Percentiles rank a stretch among this genome's conserved stretches.
Evolutionary conservation across 2,888 invertebrate genomes (phyloP).

Genomic region (Limnephilus auricula): DNA sequence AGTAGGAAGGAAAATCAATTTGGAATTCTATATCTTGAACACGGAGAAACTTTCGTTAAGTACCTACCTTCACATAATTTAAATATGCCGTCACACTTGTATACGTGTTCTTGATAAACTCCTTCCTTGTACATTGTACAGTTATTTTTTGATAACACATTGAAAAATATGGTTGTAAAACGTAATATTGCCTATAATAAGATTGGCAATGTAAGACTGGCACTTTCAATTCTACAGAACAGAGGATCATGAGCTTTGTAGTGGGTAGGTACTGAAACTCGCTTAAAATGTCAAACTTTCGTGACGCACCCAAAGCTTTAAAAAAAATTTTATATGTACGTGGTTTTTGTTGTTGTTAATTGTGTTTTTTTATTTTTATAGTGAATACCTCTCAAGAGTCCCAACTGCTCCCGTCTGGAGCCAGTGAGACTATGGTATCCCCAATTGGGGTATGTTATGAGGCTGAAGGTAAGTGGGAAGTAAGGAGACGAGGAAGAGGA

Average conservation of each 20-base stretch:
- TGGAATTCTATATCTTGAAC: background rate
- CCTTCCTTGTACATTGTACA: background rate
- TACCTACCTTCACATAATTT: background rate
- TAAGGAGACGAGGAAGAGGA: too few species aligned
- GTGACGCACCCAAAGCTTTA: background rate
- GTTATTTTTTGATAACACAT: background rate
- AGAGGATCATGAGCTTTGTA: background rate
- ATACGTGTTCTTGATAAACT: background rate
- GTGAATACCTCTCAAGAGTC: too few species aligned
- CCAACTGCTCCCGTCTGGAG: too few species aligned
- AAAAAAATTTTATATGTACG: too few species aligned
- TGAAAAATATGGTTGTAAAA: background rate
- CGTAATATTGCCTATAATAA: background rate
- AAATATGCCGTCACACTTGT: background rate
- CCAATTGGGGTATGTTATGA: too few species aligned
- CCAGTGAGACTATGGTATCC: too few species aligned
- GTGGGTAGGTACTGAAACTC: too few species aligned
- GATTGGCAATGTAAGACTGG: too few species aligned
- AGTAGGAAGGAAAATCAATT: background rate
- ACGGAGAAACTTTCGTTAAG: background rate
- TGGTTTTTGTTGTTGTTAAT: too few species aligned
- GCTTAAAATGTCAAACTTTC: too few species aligned
- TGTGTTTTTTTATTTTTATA: too few species aligned
- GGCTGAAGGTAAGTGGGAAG: too few species aligned
- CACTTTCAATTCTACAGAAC: background rate